Conservation (phyloP, 37 sponge, comb jelly and placozoan genomes). For the Cliona cf. orientalis region DNA sequence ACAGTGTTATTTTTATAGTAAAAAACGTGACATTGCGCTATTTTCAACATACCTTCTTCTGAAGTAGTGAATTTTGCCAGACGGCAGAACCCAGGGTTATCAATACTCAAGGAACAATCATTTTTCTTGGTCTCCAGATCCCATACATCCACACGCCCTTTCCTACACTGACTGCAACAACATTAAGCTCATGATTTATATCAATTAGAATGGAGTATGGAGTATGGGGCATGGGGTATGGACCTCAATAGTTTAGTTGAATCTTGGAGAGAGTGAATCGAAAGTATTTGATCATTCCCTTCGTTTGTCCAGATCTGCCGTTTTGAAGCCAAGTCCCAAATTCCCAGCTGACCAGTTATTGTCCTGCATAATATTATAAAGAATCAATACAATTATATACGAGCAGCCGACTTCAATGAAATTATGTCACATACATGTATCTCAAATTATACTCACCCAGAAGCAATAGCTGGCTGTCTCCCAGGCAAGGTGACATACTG, state of each 20-base stretch:
- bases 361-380: conserved; percentile 40
- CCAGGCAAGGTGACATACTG: conserved; percentile 15
- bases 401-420: no score
- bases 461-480: neutral
- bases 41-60: conserved; percentile 1
- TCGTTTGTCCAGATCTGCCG: conserved; percentile 23
- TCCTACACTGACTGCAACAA: conserved; percentile 3
- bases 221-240: no score
- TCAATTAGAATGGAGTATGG: no score
- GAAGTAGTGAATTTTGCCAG: conserved; percentile 20
- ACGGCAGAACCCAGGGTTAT: conserved; percentile 45
- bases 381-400: no score
- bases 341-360: conserved; percentile 5
- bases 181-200: neutral
- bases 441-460: neutral
- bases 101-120: conserved; percentile 7
- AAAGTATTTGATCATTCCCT: neutral
- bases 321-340: conserved; percentile 39
- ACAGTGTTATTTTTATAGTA: neutral
- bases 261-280: neutral
- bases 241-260: neutral
- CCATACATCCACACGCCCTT: conserved; percentile 12
- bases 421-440: neutral
- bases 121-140: neutral
- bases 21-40: neutral